Percentiles rank a stretch among this genome's conserved stretches.
These are phyloP conservation scores for Nannospalax galili DNA, from an alignment of 2,113 vertebrate genomes.

Conservation along the genomic window DNA sequence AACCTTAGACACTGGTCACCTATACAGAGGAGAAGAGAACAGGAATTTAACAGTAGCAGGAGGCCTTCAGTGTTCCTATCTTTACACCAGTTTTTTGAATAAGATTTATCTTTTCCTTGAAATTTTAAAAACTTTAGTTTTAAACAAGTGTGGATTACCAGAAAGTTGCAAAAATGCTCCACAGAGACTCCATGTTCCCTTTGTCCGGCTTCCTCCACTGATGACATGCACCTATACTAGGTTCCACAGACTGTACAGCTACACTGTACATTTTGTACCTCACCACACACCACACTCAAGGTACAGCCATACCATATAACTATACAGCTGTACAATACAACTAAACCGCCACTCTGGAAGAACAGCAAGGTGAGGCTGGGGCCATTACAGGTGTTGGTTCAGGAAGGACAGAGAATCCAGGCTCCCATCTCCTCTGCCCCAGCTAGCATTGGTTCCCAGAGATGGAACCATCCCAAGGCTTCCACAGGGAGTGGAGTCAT, in stretches of 20 bases:
- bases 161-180: background rate
- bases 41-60: background rate
- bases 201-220: background rate
- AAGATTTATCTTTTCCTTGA: background rate
- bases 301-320: background rate
- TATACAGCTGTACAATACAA: background rate
- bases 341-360: background rate
- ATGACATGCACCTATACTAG: background rate
- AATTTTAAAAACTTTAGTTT: background rate
- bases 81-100: background rate
- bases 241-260: background rate
- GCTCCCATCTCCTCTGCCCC: background rate
- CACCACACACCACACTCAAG: background rate
- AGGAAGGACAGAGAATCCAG: background rate
- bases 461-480: too few species aligned
- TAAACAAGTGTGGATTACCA: too few species aligned
- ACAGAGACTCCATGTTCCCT: background rate
- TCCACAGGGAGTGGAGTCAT: background rate
- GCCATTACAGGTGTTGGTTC: fast-evolving
- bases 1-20: background rate
- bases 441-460: fast-evolving
- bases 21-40: background rate
- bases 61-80: background rate
- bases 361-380: background rate
- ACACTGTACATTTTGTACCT: background rate